Conservation (phyloP, 2,797 vertebrate species). For the Xiphophorus birchmanni region DNA sequence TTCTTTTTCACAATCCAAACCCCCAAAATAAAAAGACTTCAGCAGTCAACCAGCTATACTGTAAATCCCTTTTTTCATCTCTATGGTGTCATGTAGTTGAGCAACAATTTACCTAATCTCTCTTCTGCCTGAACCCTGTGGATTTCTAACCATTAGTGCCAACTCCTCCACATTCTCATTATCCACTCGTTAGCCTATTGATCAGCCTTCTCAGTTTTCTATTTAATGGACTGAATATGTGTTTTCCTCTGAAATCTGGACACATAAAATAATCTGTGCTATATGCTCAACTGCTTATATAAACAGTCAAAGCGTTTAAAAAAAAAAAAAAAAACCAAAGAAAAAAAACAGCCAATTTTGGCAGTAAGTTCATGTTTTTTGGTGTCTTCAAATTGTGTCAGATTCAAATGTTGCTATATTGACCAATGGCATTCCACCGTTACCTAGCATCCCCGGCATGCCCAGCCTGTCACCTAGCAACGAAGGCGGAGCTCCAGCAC, state of each 20-base stretch:
- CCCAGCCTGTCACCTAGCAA: too few relatives aligned
- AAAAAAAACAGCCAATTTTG: too few relatives aligned
- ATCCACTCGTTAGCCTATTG: neutral
- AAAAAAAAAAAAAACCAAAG: too few relatives aligned
- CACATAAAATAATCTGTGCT: neutral
- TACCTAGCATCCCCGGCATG: too few relatives aligned
- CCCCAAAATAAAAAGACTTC: constrained; percentile 1
- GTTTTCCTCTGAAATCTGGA: neutral
- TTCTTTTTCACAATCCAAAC: constrained; percentile 8
- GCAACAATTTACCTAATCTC: neutral
- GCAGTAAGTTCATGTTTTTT: too few relatives aligned
- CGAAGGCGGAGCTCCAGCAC: too few relatives aligned
- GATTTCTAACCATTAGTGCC: neutral
- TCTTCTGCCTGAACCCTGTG: neutral
- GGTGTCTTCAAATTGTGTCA: too few relatives aligned
- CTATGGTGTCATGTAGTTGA: neutral
- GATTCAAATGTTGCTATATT: too few relatives aligned
- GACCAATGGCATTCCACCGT: too few relatives aligned
- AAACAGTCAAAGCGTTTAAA: too few relatives aligned
- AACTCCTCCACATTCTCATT: neutral
- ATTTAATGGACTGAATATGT: neutral
- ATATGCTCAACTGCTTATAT: too few relatives aligned
- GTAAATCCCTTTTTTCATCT: neutral
- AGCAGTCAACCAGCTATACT: neutral
- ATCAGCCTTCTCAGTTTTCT: neutral